Evolutionary conservation across 2,113 vertebrate species (phyloP).

Genomic region (Podarcis raffonei): DNA sequence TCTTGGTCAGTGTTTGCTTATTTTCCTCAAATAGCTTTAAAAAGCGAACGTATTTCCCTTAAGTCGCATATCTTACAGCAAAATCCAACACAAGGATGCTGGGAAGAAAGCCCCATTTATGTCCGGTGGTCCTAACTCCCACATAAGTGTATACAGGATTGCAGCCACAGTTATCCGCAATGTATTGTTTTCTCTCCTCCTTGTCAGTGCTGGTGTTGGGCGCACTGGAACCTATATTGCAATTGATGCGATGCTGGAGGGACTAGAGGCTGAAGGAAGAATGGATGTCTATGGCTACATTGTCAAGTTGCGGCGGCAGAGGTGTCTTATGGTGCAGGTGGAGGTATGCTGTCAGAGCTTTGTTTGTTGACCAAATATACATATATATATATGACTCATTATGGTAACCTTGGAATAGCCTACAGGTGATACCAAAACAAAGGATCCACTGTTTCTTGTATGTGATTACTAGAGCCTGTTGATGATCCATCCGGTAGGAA

Average conservation of each 20-base stretch:
- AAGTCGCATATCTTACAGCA: too few species aligned
- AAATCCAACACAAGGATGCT: too few species aligned
- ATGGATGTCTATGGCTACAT: constrained; percentile 94
- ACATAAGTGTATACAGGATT: not conserved
- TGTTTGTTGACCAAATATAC: too few species aligned
- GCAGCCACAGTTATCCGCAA: rapidly evolving
- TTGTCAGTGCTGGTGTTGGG: constrained; percentile 90
- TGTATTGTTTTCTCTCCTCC: not conserved
- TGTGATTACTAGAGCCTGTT: not conserved
- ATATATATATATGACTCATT: too few species aligned
- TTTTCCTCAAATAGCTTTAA: constrained; percentile 9
- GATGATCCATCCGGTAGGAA: not conserved
- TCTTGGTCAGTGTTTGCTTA: not conserved
- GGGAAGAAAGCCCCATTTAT: too few species aligned
- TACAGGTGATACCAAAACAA: not conserved
- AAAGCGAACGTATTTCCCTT: not conserved
- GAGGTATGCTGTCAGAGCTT: constrained; percentile 79
- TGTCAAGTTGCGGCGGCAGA: constrained; percentile 87
- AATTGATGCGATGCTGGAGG: constrained; percentile 96
- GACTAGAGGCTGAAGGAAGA: constrained; percentile 87
- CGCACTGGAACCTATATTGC: constrained; percentile 94
- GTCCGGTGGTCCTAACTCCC: too few species aligned
- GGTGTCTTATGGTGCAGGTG: constrained; percentile 98
- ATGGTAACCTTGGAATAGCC: not conserved
- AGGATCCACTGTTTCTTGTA: not conserved